Percentiles rank a stretch among this genome's conserved stretches.
Evolutionary conservation across 2,113 vertebrate species (phyloP).

Genomic region (Nannospalax galili): DNA sequence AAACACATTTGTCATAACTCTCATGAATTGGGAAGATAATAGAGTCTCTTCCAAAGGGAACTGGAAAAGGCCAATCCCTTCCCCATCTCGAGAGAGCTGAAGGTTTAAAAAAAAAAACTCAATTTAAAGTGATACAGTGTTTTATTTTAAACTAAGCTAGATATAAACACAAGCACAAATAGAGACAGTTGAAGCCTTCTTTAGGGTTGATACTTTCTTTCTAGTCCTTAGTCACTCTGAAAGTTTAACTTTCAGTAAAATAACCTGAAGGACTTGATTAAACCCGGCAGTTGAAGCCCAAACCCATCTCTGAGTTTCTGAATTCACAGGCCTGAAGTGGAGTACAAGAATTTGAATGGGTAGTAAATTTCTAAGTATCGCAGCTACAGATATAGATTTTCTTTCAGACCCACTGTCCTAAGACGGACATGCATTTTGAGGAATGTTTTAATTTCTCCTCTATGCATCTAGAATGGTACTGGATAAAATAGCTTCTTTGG

Average conservation of each 20-base stretch:
- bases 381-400: background rate
- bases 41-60: conserved; percentile 33
- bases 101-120: background rate
- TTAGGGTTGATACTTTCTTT: too few species aligned
- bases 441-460: background rate
- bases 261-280: background rate
- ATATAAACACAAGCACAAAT: conserved; percentile 14
- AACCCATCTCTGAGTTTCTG: background rate
- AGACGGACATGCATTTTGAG: background rate
- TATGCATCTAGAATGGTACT: background rate
- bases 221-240: background rate
- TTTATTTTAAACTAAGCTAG: conserved; percentile 40
- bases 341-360: background rate
- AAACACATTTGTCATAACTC: conserved; percentile 39
- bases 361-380: background rate
- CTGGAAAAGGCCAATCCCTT: conserved; percentile 44
- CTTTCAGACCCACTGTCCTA: background rate
- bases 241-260: background rate
- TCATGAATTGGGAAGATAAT: conserved; percentile 48
- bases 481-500: background rate
- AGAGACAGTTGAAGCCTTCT: background rate
- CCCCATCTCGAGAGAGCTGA: background rate
- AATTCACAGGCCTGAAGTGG: background rate
- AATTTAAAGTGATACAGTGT: conserved; percentile 27
- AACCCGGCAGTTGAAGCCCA: background rate